These are phyloP conservation scores for Drosophila mayri DNA, from an alignment of 1,140 invertebrate genomes.

Conservation along the genomic window DNA sequence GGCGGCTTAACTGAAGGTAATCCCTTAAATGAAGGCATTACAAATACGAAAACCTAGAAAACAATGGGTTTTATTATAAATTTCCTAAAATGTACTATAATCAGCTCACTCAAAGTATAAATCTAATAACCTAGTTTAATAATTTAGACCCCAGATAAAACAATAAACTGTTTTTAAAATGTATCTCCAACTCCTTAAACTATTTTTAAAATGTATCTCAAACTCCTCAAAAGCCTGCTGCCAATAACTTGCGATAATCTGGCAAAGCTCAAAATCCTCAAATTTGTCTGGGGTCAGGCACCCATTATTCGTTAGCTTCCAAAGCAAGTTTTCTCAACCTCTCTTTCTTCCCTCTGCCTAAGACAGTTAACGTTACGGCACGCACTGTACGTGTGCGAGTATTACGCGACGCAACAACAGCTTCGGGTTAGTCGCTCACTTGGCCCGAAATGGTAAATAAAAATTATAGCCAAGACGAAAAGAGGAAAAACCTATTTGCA, in stretches of 20 bases:
- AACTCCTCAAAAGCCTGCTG: neutral
- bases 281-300: constrained; percentile 39
- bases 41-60: neutral
- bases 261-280: neutral
- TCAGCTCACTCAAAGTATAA: too few species aligned
- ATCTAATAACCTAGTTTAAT: too few species aligned
- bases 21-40: neutral
- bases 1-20: neutral
- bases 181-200: neutral
- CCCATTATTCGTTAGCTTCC: constrained; percentile 13
- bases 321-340: constrained; percentile 6
- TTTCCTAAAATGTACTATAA: neutral
- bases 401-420: constrained; percentile 55
- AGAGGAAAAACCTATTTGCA: constrained; percentile 47
- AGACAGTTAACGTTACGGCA: constrained; percentile 59
- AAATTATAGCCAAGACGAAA: constrained; percentile 9
- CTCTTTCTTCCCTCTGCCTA: neutral
- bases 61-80: neutral
- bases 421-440: constrained; percentile 42
- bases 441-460: constrained; percentile 37
- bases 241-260: constrained; percentile 5
- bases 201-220: neutral
- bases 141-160: neutral
- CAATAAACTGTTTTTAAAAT: too few species aligned
- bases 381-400: constrained; percentile 48